phyloP scores from a whole-genome alignment of 2,888 invertebrate species.

The Pyrgus malvae region DNA sequence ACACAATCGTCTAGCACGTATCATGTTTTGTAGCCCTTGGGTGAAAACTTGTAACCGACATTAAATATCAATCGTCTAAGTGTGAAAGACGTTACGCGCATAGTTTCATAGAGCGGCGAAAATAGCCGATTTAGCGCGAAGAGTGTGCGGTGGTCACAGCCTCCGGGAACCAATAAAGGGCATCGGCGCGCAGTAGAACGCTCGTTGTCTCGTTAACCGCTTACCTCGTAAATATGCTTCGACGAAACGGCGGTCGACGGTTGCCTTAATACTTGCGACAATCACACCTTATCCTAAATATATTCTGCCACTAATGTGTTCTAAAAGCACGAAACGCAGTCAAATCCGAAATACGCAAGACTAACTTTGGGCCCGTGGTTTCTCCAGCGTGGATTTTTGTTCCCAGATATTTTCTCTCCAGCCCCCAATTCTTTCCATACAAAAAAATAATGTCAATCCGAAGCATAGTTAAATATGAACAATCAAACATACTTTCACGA shows the following conservation, averaged over 20 bases:
- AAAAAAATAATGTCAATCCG: too few relatives aligned
- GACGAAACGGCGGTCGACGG: conserved; percentile 61
- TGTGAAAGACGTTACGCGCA: conserved; percentile 57
- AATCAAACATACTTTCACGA: too few relatives aligned
- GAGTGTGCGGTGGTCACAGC: conserved; percentile 59
- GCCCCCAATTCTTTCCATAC: too few relatives aligned
- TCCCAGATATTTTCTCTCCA: too few relatives aligned
- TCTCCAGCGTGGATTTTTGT: too few relatives aligned
- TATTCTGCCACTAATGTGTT: too few relatives aligned
- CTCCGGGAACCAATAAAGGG: conserved; percentile 77
- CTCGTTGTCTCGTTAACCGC: conserved; percentile 67
- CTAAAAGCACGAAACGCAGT: too few relatives aligned
- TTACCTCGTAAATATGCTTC: conserved; percentile 71
- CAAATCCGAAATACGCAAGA: too few relatives aligned
- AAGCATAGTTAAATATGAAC: too few relatives aligned
- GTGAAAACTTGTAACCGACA: not conserved
- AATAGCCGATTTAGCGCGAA: conserved; percentile 73
- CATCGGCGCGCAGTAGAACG: conserved; percentile 52
- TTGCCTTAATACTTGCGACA: conserved; percentile 38
- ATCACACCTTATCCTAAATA: too few relatives aligned
- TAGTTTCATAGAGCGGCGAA: conserved; percentile 69
- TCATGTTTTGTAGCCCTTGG: not conserved
- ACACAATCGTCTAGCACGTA: too few relatives aligned
- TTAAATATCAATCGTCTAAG: conserved; percentile 54
- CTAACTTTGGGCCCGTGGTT: too few relatives aligned